Evolutionary conservation across 1,140 invertebrate species (phyloP).

Genomic region (Bombus consobrinus): DNA sequence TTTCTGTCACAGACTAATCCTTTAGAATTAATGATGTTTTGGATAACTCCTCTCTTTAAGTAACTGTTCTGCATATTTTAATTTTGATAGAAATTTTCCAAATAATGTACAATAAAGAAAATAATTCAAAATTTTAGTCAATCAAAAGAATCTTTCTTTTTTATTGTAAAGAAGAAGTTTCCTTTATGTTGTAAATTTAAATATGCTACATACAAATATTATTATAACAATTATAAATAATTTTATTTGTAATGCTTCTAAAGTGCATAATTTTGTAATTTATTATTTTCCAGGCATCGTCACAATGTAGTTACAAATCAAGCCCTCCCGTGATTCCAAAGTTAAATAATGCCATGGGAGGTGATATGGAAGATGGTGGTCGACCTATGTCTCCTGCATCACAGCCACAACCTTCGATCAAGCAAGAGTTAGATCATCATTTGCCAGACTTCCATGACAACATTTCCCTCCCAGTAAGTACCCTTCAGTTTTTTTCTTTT

Average conservation of each 20-base stretch:
- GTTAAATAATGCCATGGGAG: constrained; percentile 85
- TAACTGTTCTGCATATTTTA: background rate
- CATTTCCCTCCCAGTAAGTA: constrained; percentile 81
- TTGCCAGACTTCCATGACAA: constrained; percentile 82
- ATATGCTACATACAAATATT: background rate
- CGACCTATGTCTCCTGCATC: constrained; percentile 83
- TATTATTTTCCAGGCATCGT: constrained; percentile 82
- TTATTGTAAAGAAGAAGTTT: background rate
- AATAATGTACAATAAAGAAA: background rate
- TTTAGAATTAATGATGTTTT: background rate
- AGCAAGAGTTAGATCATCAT: constrained; percentile 85
- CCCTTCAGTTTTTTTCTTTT: background rate
- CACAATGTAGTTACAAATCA: constrained; percentile 86
- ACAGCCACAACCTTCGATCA: constrained; percentile 85
- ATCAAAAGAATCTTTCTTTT: background rate
- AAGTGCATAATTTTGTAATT: constrained; percentile 34
- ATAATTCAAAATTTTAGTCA: background rate
- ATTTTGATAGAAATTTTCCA: background rate
- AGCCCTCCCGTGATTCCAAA: constrained; percentile 85
- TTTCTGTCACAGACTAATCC: background rate
- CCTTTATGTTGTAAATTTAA: background rate
- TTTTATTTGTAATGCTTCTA: background rate
- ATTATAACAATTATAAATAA: background rate
- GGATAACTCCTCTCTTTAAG: background rate
- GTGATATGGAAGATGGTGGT: constrained; percentile 84